phyloP scores from a whole-genome alignment of 2,797 vertebrate genomes.

The Schizopygopsis pylzovi region DNA sequence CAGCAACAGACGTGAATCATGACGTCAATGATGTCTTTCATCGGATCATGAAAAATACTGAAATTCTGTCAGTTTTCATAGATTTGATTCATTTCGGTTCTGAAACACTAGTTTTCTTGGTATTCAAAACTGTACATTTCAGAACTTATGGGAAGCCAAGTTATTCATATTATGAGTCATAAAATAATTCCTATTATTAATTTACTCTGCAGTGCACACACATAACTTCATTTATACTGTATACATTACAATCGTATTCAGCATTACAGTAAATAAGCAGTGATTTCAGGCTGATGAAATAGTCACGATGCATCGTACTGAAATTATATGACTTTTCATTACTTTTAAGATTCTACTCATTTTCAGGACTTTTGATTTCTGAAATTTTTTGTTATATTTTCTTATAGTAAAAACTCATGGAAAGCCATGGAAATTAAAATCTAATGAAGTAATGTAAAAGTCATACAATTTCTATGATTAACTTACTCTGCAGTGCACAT shows the following conservation, averaged over 20 bases:
- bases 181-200: background rate
- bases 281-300: background rate
- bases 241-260: background rate
- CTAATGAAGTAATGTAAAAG: background rate
- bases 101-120: background rate
- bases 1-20: background rate
- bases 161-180: background rate
- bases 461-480: background rate
- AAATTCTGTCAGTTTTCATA: background rate
- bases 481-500: background rate
- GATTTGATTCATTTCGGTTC: background rate
- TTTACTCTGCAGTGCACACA: background rate
- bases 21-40: background rate
- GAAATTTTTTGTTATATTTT: background rate
- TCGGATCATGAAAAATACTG: background rate
- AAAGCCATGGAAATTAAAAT: background rate
- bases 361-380: background rate
- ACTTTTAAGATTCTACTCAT: background rate
- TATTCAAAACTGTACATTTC: background rate
- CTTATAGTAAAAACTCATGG: background rate
- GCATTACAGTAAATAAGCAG: background rate
- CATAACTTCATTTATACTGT: background rate
- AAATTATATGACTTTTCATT: background rate
- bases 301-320: background rate
- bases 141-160: background rate